Evolutionary conservation across 2,797 vertebrate species (phyloP).

Genomic region (Gymnothorax javanicus): DNA sequence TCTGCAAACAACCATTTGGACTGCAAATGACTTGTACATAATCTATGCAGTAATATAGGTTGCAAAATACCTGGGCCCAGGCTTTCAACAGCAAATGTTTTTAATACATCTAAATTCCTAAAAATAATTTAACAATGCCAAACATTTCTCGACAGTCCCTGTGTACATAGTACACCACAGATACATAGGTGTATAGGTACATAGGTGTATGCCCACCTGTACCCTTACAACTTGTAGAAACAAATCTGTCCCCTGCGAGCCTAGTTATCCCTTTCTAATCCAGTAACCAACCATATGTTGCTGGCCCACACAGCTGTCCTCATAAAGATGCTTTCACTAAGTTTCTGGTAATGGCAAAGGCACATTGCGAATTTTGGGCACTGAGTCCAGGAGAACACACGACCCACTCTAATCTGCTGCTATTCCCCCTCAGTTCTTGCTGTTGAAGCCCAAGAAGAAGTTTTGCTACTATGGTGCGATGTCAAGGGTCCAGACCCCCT

Average conservation of each 20-base stretch:
- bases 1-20: background rate
- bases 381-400: background rate
- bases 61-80: background rate
- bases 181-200: background rate
- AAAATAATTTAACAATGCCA: background rate
- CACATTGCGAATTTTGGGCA: background rate
- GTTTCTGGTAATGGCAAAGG: no score
- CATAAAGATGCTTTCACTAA: background rate
- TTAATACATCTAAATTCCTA: background rate
- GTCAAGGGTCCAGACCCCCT: constrained; percentile 41
- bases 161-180: background rate
- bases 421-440: background rate
- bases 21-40: background rate
- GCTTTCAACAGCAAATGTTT: background rate
- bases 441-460: background rate
- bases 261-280: constrained; percentile 3
- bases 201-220: background rate
- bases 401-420: background rate
- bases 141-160: background rate
- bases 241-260: background rate
- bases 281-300: background rate
- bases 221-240: background rate
- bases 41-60: background rate
- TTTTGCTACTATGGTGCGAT: constrained; percentile 42
- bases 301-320: background rate